phyloP scores from a whole-genome alignment of 2,113 vertebrate genomes.

The Phalacrocorax carbo region DNA sequence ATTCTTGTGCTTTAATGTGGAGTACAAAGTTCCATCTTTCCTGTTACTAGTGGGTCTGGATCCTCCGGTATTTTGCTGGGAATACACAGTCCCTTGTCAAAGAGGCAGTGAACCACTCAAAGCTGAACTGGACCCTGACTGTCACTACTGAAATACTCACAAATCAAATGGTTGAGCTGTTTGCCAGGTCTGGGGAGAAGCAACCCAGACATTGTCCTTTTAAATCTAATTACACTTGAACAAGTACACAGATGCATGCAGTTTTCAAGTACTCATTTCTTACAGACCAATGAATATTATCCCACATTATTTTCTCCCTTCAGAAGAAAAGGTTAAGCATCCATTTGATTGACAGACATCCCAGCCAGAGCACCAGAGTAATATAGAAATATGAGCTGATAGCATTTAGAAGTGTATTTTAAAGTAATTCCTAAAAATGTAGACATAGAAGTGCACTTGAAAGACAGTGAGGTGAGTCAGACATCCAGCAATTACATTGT shows the following conservation, averaged over 20 bases:
- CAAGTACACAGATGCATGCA: background rate
- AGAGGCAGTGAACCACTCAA: background rate
- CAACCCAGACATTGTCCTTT: background rate
- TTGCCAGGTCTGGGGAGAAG: background rate
- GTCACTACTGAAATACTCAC: background rate
- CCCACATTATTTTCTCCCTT: background rate
- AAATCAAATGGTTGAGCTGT: background rate
- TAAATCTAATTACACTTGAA: background rate
- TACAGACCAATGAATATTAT: background rate
- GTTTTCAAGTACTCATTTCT: background rate
- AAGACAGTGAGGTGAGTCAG: conserved; percentile 12
- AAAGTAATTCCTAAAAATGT: conserved; percentile 28
- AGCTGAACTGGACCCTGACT: background rate
- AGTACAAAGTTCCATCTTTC: background rate
- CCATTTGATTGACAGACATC: background rate
- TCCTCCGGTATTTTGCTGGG: background rate
- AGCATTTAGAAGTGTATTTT: background rate
- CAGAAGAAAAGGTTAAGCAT: conserved; percentile 9
- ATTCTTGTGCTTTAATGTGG: background rate
- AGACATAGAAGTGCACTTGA: background rate
- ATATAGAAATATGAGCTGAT: background rate
- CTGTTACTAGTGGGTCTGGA: background rate
- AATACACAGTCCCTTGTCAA: background rate
- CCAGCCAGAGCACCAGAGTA: background rate
- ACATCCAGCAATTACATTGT: conserved; percentile 28